A percentile compares a stretch with the other conserved stretches of the same genome.
Evolutionary conservation across 1,140 invertebrate species (phyloP).

Genomic region (Apis dorsata): DNA sequence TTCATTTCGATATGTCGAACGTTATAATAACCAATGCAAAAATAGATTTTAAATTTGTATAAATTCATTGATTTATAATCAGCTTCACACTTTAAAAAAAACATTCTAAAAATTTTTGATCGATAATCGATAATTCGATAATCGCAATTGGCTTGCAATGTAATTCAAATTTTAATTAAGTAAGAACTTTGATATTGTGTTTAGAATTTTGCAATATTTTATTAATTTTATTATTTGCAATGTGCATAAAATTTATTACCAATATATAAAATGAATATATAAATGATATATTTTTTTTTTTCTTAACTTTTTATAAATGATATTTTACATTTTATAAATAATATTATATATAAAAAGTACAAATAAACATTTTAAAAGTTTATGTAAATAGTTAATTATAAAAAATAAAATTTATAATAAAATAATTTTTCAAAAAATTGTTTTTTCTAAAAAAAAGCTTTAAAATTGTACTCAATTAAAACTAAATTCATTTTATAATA

Average conservation of each 20-base stretch:
- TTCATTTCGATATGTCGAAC: conserved; percentile 17
- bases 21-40: conserved; percentile 13
- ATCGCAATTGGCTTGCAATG: background rate
- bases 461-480: background rate
- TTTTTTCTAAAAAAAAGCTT: background rate
- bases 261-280: no score
- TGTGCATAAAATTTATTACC: background rate
- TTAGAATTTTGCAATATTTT: background rate
- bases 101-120: conserved; percentile 6
- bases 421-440: background rate
- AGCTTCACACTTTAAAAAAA: background rate
- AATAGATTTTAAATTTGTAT: conserved; percentile 7
- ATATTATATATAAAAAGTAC: background rate
- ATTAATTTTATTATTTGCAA: background rate
- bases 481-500: background rate
- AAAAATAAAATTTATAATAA: background rate
- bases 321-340: background rate
- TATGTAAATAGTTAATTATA: no score
- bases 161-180: conserved; percentile 13
- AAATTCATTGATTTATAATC: conserved; percentile 14
- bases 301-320: no score
- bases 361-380: no score
- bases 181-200: background rate
- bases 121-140: conserved; percentile 21
- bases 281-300: background rate